Conservation (phyloP, 2,888 invertebrate species). For the Amblyjoppa fuscipennis region DNA sequence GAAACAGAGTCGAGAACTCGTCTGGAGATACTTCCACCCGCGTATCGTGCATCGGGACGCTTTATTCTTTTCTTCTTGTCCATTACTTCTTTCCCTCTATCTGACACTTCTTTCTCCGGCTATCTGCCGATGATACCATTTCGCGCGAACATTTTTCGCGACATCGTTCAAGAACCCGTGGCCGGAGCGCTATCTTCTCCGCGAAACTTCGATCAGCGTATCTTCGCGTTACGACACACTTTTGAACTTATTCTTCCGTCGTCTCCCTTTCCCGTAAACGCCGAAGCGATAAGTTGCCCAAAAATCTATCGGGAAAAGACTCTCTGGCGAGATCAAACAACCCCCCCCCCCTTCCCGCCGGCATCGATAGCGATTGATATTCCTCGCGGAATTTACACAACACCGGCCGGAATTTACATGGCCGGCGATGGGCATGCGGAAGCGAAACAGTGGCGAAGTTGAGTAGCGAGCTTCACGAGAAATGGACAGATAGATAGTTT, state of each 20-base stretch:
- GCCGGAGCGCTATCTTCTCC: conserved; percentile 12
- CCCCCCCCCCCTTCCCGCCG: no score
- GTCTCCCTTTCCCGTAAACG: background rate
- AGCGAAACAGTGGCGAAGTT: background rate
- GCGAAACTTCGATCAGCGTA: conserved; percentile 2
- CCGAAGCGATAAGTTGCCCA: background rate
- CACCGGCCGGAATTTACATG: background rate
- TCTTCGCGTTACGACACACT: conserved; percentile 4
- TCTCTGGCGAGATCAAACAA: background rate
- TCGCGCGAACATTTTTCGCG: conserved; percentile 7
- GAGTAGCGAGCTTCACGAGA: background rate
- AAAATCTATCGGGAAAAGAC: background rate
- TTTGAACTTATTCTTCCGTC: conserved; percentile 7
- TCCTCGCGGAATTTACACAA: background rate
- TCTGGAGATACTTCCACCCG: conserved; percentile 6
- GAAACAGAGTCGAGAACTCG: conserved; percentile 26
- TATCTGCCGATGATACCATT: conserved; percentile 30
- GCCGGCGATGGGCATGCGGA: background rate
- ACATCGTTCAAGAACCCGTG: conserved; percentile 9
- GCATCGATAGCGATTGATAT: background rate
- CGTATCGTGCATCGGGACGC: conserved; percentile 1
- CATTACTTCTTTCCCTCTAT: conserved; percentile 12
- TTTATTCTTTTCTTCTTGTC: conserved; percentile 3
- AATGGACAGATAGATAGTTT: background rate
- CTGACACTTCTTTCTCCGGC: conserved; percentile 31